Base-by-base conservation (phyloP, 1,140 invertebrate genomes). In the Tachypleus tridentatus region DNA sequence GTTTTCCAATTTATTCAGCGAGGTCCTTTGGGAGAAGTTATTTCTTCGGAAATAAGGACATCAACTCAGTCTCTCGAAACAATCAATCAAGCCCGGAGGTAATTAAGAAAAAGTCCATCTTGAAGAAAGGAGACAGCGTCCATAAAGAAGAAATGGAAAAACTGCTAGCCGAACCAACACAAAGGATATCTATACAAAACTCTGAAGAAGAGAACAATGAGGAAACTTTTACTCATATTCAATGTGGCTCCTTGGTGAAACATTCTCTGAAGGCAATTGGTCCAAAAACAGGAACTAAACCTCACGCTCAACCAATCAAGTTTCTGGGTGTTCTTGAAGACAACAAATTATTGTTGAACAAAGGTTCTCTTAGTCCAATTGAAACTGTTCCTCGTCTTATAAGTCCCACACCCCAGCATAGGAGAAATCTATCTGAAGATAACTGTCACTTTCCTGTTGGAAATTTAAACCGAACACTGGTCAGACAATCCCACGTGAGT, bases 121-220 rank as follows among this genome's bases (percentile, higher is more conserved):
- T 89, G 70, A 89, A 86, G 75, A 29, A 29, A 29, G 85, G 85
- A 54, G 86, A 87, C 71, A 80, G 77, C 69, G 78, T 61, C 11
- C 69, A 72, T 52, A 82, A 86, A 74, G 86, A 87, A 49, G 88
- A 89, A 76, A 88, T 85, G 64, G 87, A 89, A 76, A 84, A 87
- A 69, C 79, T 89, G 51, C 85, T 89, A 67, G 80, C 83, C 6
- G 85, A 87, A 29, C 29, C 72, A 65, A 67, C 51, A 64, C 64
- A 66, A 61, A 67, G 62, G 66, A 66, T 61, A 51, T 49, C 51
- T 11, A 54, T 52, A 51, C 62, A 67, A 49, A 53, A 49, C n/a
- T 67, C 59, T n/a, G 65, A 63, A 6, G 49, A 9, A 10, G 56
- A 57, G 4, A 57, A 57, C 8, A 57, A 57, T 9, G 56, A 57